Conservation (phyloP, 1,140 invertebrate species). For the Varroa destructor region DNA sequence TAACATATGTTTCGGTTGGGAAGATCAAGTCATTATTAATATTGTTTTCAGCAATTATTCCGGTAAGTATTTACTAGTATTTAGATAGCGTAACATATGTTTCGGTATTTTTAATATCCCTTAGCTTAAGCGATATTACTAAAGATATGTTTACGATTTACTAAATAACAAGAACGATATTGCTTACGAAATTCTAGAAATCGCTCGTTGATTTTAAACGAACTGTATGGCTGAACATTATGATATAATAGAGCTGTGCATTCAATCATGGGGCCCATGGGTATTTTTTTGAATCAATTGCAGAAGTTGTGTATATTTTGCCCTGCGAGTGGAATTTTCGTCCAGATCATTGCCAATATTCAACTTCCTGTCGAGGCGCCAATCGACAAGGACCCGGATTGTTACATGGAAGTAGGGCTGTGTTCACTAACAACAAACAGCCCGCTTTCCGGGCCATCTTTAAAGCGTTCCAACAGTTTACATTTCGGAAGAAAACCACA, state of each 20-base stretch:
- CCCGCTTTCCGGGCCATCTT: constrained; percentile 68
- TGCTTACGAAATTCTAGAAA: too few species aligned
- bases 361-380: constrained; percentile 61
- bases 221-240: too few species aligned
- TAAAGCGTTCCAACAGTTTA: constrained; percentile 48
- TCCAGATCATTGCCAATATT: constrained; percentile 86
- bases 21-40: constrained; percentile 95
- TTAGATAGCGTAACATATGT: too few species aligned
- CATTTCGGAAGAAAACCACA: too few species aligned
- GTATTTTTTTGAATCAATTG: constrained; percentile 35
- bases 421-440: constrained; percentile 71
- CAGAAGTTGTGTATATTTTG: constrained; percentile 62
- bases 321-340: constrained; percentile 80
- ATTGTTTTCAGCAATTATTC: constrained; percentile 84
- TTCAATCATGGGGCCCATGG: too few species aligned
- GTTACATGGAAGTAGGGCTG: constrained; percentile 72
- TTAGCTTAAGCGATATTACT: too few species aligned
- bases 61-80: constrained; percentile 41
- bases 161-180: too few species aligned
- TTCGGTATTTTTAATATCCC: too few species aligned
- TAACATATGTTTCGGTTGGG: constrained; percentile 60
- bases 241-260: too few species aligned
- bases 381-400: constrained; percentile 60
- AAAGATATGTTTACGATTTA: too few species aligned
- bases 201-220: too few species aligned